Evolutionary conservation across 2,113 vertebrate genomes (phyloP).

Genomic region (Dipodomys stephensi): DNA sequence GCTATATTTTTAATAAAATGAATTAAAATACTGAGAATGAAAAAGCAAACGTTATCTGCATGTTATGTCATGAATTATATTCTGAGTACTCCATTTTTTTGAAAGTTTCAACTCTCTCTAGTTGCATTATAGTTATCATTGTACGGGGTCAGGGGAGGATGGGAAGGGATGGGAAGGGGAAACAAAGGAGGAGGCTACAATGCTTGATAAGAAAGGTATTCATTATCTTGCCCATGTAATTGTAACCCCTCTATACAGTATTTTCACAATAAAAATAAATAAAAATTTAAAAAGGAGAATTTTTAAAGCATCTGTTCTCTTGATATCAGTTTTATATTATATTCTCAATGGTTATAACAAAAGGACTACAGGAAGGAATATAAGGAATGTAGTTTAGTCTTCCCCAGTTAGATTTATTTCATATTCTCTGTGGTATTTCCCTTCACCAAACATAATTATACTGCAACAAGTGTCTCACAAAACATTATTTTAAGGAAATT

Average conservation of each 20-base stretch:
- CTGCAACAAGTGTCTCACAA: neutral
- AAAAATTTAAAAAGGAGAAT: neutral
- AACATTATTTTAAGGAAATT: neutral
- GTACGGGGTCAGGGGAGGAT: too few species aligned
- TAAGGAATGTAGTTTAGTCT: neutral
- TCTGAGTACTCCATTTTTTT: neutral
- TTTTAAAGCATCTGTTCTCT: neutral
- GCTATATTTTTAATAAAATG: slow-evolving; percentile 4
- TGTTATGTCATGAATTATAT: neutral
- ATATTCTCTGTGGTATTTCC: neutral
- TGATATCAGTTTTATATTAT: neutral
- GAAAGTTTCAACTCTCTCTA: neutral
- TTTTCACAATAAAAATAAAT: too few species aligned
- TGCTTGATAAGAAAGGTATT: too few species aligned
- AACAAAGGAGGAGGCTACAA: too few species aligned
- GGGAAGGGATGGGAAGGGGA: too few species aligned
- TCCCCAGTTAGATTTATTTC: neutral
- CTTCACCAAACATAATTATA: neutral
- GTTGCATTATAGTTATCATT: neutral
- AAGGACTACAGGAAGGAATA: neutral
- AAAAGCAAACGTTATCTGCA: neutral
- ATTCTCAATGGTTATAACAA: neutral
- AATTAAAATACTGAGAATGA: neutral
- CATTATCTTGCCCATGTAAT: too few species aligned
- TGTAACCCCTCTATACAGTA: too few species aligned